phyloP scores from a whole-genome alignment of 23 tunicate genomes.

The Ciona savignyi region DNA sequence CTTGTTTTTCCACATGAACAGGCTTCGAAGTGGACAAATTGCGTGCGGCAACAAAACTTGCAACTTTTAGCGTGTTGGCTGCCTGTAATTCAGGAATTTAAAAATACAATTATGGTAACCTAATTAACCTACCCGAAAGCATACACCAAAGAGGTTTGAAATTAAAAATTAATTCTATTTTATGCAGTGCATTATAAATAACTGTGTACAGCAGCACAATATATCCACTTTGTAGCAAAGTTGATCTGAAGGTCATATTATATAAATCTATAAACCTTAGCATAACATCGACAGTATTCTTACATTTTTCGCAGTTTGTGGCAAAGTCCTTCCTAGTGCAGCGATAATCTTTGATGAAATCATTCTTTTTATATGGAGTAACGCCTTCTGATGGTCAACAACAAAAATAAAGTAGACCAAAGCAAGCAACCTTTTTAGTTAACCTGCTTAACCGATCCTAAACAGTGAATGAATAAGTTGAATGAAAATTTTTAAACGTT shows the following conservation, averaged over 20 bases:
- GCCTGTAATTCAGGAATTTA: too few species aligned
- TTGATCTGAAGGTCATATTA: neutral
- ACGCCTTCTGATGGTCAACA: neutral
- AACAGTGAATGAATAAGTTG: neutral
- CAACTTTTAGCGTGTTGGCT: conserved; percentile 37
- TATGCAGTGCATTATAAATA: too few species aligned
- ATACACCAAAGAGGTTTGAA: too few species aligned
- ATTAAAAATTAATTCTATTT: neutral
- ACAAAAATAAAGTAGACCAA: neutral
- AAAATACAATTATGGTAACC: too few species aligned
- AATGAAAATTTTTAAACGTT: neutral
- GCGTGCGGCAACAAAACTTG: conserved; percentile 53
- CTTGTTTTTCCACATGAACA: conserved; percentile 53
- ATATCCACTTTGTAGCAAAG: too few species aligned
- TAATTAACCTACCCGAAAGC: too few species aligned
- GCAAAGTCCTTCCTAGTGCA: conserved; percentile 40
- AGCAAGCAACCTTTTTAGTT: conserved; percentile 6
- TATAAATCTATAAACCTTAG: too few species aligned
- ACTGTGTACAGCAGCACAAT: too few species aligned
- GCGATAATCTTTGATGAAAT: conserved; percentile 61
- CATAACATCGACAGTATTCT: too few species aligned
- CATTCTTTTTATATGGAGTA: conserved; percentile 17
- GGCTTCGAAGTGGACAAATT: conserved; percentile 35
- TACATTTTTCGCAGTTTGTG: conserved; percentile 58
- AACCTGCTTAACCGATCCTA: neutral